Evolutionary conservation across 2,113 vertebrate genomes (phyloP), one percentile per base, ranked within the genome.

Genomic region (Lonchura striata): DNA sequence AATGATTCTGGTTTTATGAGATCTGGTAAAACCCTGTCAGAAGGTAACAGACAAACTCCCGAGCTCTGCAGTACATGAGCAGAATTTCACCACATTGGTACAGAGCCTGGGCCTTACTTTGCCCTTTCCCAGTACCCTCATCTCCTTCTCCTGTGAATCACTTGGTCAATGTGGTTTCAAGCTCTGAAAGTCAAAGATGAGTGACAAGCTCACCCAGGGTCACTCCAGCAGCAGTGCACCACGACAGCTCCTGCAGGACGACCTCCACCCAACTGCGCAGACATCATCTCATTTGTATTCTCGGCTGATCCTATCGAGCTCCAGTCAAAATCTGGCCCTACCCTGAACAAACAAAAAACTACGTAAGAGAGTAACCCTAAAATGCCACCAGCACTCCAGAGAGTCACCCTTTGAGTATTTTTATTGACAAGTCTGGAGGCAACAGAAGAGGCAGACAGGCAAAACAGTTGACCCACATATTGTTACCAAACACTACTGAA

Each of bases 201-300:
- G 85, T 0, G 47, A 31, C 24, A 64, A 68, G 49, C 56, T 92
- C 69, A 64, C 6, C 14, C 11, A 60, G 70, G n/a, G 92, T 88
- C 82, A 87, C 75, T 60, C 60, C 35, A 90, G 37, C 80, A 88
- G 79, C 86, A 83, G 57, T 1, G 71, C 42, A 86, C 72, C 77
- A 28, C 12, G 53, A 88, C 72, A 86, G 35, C 68, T 76, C 65
- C 61, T 78, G 41, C 91, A 96, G 77, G 82, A 88, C 4, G 0
- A 96, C 93, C 94, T 94, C 93, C 93, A 95, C 90, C 93, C 93
- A 95, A 31, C 68, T 75, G 53, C 70, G 44, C 28, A 96, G 95
- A 96, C 92, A 96, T 96, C 93, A 96, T 94, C 92, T 97, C 92
- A 95, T 93, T 95, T 94, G 60, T 60, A 49, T 49, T 71, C 76